Evolutionary conservation across 2,888 invertebrate species (phyloP).

Genomic region (Meiosimyza platycephala): DNA sequence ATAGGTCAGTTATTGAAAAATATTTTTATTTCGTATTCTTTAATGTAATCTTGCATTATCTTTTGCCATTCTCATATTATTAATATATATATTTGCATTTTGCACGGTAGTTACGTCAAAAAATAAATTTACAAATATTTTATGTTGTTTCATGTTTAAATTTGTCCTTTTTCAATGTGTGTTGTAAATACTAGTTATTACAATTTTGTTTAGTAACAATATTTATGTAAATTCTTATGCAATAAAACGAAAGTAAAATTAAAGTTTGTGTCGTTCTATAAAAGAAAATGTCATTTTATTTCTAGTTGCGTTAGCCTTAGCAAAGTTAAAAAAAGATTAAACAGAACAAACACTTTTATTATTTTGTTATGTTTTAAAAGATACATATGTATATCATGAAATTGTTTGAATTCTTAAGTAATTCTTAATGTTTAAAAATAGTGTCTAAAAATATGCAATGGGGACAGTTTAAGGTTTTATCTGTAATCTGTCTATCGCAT

Average conservation of each 20-base stretch:
- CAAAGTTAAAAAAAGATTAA: not conserved
- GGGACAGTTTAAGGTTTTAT: no score
- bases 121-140: slow-evolving; percentile 20
- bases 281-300: no score
- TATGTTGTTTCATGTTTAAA: not conserved
- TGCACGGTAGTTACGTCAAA: slow-evolving; percentile 15
- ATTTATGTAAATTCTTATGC: no score
- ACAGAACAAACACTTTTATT: not conserved
- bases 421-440: no score
- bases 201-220: no score
- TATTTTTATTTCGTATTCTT: slow-evolving; percentile 15
- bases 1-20: slow-evolving; percentile 2
- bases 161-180: no score
- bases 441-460: no score
- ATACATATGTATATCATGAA: not conserved
- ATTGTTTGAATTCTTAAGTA: slow-evolving; percentile 15
- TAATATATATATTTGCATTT: slow-evolving; percentile 23
- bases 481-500: no score
- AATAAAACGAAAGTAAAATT: no score
- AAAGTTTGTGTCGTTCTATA: no score
- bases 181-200: no score
- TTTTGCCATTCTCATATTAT: slow-evolving; percentile 11
- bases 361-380: not conserved
- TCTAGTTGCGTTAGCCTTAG: no score
- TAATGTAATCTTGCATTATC: slow-evolving; percentile 3